Evolutionary conservation across 1,140 invertebrate genomes (phyloP).

Genomic region (Ericerus pela): DNA sequence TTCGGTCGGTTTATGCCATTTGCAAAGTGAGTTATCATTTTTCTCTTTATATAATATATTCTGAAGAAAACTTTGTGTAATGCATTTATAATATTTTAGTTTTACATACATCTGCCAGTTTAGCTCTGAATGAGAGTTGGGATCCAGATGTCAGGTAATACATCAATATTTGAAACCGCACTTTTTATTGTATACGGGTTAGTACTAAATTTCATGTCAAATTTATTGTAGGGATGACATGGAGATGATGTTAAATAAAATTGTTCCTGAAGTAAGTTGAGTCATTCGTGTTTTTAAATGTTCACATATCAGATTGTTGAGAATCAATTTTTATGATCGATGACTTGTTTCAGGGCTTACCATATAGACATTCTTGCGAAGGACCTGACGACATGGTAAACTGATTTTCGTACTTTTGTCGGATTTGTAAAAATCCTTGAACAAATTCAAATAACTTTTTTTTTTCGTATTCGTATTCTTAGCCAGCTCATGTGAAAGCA

Average conservation of each 20-base stretch:
- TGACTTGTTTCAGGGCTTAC: conserved; percentile 49
- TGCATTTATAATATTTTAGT: conserved; percentile 48
- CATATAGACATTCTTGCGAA: conserved; percentile 91
- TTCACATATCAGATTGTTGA: no score
- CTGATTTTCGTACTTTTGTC: no score
- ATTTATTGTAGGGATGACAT: conserved; percentile 68
- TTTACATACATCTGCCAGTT: conserved; percentile 90
- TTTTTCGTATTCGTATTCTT: conserved; percentile 31
- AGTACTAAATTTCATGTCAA: no score
- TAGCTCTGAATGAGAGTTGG: conserved; percentile 94
- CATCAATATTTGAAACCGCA: no score
- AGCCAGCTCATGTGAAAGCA: conserved; percentile 95
- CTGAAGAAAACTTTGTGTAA: no score
- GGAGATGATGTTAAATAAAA: conserved; percentile 98
- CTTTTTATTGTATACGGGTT: no score
- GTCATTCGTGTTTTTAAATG: no score
- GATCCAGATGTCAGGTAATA: conserved; percentile 71
- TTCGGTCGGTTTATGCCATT: conserved; percentile 81
- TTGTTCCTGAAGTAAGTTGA: conserved; percentile 74
- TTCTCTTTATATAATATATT: background rate
- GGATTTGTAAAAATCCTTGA: no score
- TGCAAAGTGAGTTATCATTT: conserved; percentile 74
- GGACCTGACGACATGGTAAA: conserved; percentile 93
- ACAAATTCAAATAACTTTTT: no score
- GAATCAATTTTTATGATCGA: no score